Conservation (phyloP, 2,113 vertebrate genomes). For the Muntiacus muntjak region DNA sequence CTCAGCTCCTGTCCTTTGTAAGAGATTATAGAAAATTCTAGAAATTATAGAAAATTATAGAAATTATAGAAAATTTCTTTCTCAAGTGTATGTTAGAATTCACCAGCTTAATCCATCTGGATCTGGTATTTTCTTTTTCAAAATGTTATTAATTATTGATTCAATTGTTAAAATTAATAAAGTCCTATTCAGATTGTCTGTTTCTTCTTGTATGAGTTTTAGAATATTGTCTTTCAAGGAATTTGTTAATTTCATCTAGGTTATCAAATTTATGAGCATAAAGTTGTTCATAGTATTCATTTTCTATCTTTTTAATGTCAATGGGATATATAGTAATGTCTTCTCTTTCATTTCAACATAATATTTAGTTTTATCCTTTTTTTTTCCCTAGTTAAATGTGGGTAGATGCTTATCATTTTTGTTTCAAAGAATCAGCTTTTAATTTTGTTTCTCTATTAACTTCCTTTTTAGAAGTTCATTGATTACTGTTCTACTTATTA, state of each 20-base stretch:
- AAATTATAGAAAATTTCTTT: too few relatives aligned
- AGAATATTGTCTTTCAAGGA: background rate
- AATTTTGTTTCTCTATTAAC: background rate
- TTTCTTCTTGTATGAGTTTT: background rate
- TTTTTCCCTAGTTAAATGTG: background rate
- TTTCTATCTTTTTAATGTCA: background rate
- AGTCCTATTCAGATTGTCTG: background rate
- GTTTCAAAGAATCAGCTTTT: background rate
- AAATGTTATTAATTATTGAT: background rate
- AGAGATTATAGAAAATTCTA: background rate
- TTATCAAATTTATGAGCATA: background rate
- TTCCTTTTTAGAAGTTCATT: background rate
- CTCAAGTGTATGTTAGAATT: background rate
- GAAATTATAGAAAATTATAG: too few relatives aligned
- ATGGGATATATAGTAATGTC: background rate
- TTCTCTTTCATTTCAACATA: background rate
- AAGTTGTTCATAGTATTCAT: background rate
- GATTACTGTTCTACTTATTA: background rate
- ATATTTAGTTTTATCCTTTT: background rate
- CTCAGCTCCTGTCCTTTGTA: background rate
- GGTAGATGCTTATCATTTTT: background rate
- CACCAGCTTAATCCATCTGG: background rate
- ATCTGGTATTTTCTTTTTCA: background rate
- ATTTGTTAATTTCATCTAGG: background rate
- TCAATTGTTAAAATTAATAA: background rate